Evolutionary conservation across 1,140 invertebrate genomes (phyloP).

Genomic region (Leptinotarsa undecemlineata): DNA sequence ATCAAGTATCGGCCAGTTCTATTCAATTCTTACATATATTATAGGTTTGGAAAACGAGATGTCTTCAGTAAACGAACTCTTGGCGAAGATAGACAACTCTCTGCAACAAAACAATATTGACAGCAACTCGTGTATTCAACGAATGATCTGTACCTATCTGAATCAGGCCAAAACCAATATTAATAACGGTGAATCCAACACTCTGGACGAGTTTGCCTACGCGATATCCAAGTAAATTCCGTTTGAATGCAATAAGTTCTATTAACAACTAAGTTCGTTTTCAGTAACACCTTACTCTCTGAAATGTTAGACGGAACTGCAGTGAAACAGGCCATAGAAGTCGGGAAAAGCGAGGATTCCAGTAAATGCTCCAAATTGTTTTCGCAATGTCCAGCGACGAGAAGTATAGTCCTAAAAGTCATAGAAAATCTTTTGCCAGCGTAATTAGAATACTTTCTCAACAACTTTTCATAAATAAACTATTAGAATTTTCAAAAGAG

Average conservation of each 20-base stretch:
- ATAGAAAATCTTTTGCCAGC: constrained; percentile 63
- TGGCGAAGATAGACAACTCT: constrained; percentile 73
- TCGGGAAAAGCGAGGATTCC: constrained; percentile 62
- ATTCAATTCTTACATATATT: constrained; percentile 15
- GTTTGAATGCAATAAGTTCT: no score
- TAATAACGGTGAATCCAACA: constrained; percentile 63
- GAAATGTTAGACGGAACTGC: constrained; percentile 75
- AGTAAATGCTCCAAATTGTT: constrained; percentile 65
- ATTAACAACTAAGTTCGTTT: constrained; percentile 37
- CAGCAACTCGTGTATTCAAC: constrained; percentile 76
- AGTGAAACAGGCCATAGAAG: constrained; percentile 73
- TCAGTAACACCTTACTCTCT: constrained; percentile 70
- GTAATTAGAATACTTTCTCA: constrained; percentile 18
- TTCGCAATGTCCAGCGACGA: constrained; percentile 66
- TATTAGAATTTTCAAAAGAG: no score
- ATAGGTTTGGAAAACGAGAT: constrained; percentile 67
- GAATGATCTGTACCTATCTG: constrained; percentile 75
- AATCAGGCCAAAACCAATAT: constrained; percentile 68
- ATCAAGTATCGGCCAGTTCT: no score
- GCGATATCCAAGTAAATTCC: constrained; percentile 63
- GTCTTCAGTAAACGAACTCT: constrained; percentile 64
- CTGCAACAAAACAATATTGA: constrained; percentile 76
- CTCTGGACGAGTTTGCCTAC: constrained; percentile 68
- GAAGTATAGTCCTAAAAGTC: constrained; percentile 65
- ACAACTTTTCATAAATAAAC: no score